phyloP scores from a whole-genome alignment of 2,888 invertebrate species.

The Mesopsocus fuscifrons region DNA sequence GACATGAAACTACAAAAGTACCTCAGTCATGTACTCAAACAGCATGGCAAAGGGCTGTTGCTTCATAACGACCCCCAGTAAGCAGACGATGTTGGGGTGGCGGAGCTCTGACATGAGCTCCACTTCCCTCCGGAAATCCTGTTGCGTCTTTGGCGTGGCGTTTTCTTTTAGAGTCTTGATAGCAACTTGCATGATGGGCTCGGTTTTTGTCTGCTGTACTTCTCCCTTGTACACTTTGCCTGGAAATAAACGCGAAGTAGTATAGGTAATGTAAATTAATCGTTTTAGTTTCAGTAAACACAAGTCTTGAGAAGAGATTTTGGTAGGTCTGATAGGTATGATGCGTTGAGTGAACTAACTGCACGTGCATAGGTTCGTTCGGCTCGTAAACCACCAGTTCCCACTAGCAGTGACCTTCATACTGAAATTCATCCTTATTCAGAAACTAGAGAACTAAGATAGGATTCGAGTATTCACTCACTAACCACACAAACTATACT shows the following conservation, averaged over 20 bases:
- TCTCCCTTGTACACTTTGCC: slow-evolving; percentile 92
- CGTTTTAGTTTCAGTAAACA: no score
- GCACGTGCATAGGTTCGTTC: no score
- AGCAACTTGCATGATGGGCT: slow-evolving; percentile 61
- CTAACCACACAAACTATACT: no score
- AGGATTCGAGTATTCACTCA: no score
- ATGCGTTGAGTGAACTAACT: no score
- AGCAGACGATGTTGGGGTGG: slow-evolving; percentile 90
- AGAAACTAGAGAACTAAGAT: no score
- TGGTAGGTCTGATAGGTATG: no score
- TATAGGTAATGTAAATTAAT: slow-evolving; percentile 2
- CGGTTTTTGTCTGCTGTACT: slow-evolving; percentile 36
- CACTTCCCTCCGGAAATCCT: slow-evolving; percentile 85
- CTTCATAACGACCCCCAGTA: slow-evolving; percentile 77
- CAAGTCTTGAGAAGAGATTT: no score
- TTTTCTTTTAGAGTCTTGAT: slow-evolving; percentile 90
- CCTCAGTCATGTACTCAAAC: slow-evolving; percentile 88
- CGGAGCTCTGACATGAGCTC: slow-evolving; percentile 85
- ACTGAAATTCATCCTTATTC: no score
- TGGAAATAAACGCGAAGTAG: slow-evolving; percentile 18
- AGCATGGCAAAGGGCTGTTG: slow-evolving; percentile 88
- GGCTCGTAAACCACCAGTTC: no score
- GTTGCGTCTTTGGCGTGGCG: slow-evolving; percentile 75
- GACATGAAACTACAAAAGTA: slow-evolving; percentile 16
- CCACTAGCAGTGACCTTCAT: no score